These are phyloP conservation scores for Lydus trimaculatus DNA, from an alignment of 2,888 invertebrate species.

Conservation along the genomic window DNA sequence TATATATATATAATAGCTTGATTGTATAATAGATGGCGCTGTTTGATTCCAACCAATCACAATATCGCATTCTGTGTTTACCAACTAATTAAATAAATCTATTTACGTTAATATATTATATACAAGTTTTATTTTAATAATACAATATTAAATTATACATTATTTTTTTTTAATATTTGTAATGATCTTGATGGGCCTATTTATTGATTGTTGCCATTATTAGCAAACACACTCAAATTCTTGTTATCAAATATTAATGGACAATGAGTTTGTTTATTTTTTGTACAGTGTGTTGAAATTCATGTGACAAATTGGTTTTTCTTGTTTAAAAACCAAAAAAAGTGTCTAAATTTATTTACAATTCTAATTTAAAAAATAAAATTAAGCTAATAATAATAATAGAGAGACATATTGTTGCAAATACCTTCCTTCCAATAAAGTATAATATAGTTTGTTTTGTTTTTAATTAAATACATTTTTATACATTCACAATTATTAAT, in stretches of 20 bases:
- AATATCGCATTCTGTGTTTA: neutral
- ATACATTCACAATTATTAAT: constrained; percentile 30
- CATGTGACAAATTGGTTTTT: neutral
- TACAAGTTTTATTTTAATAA: constrained; percentile 1
- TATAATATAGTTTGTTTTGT: neutral
- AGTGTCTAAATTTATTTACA: neutral
- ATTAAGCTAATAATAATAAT: constrained; percentile 13
- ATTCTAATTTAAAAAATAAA: neutral
- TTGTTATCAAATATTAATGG: constrained; percentile 1
- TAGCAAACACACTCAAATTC: neutral
- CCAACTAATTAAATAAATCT: neutral
- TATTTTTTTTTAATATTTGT: neutral
- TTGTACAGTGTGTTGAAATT: constrained; percentile 4
- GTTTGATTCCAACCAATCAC: neutral
- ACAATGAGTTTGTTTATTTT: neutral
- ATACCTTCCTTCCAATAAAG: constrained; percentile 13
- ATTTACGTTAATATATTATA: neutral
- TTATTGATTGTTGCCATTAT: neutral
- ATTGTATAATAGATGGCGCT: neutral
- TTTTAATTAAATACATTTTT: constrained; percentile 30
- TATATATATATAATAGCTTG: neutral
- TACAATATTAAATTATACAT: constrained; percentile 3
- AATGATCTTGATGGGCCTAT: neutral
- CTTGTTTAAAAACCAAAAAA: neutral
- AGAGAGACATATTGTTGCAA: constrained; percentile 27